Evolutionary conservation across 2,888 invertebrate genomes (phyloP).

Genomic region (Acronicta leporina): DNA sequence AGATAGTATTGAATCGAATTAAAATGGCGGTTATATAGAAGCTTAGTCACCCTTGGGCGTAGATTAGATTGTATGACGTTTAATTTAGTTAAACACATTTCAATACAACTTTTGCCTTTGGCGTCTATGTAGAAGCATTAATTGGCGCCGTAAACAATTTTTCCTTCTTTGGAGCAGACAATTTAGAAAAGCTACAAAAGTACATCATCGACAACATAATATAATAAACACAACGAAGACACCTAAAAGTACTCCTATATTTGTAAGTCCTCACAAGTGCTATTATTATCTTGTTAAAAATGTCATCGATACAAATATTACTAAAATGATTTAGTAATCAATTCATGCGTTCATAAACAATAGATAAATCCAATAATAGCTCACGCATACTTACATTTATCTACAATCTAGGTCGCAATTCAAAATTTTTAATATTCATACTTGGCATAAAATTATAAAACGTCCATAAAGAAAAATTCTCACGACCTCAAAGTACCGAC

Average conservation of each 20-base stretch:
- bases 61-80: slow-evolving; percentile 47
- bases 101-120: slow-evolving; percentile 10
- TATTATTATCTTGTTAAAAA: too few relatives aligned
- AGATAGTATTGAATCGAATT: slow-evolving; percentile 53
- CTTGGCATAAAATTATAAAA: slow-evolving; percentile 50
- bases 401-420: slow-evolving; percentile 40
- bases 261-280: too few relatives aligned
- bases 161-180: slow-evolving; percentile 11
- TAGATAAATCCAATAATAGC: slow-evolving; percentile 6
- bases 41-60: slow-evolving; percentile 51
- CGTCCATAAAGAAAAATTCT: slow-evolving; percentile 46
- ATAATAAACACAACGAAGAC: too few relatives aligned
- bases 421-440: slow-evolving; percentile 46
- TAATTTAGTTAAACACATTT: slow-evolving; percentile 42
- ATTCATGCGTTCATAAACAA: neutral
- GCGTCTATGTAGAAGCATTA: slow-evolving; percentile 8
- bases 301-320: too few relatives aligned
- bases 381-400: slow-evolving; percentile 19
- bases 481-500: slow-evolving; percentile 56
- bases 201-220: too few relatives aligned
- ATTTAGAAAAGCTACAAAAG: neutral
- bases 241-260: neutral
- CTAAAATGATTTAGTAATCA: too few relatives aligned
- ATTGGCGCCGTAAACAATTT: slow-evolving; percentile 10
- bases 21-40: slow-evolving; percentile 54